Base-by-base conservation (phyloP, 2,888 invertebrate genomes). In the Nudaria mundana region DNA sequence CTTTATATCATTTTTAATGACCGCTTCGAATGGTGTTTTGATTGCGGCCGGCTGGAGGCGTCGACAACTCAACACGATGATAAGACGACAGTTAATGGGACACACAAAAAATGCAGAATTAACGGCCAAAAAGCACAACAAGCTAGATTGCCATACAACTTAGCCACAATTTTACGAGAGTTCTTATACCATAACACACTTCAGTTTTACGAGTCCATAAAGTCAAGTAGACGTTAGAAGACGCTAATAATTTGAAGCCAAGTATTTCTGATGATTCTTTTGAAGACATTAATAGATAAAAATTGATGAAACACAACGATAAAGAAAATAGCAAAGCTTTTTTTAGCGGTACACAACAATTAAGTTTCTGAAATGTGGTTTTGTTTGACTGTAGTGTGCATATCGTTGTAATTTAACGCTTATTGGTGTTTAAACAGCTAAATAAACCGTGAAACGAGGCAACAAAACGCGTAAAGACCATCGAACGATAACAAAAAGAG, bases 1-100 rank as follows among this genome's bases (percentile, higher is more conserved):
- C 67, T 87, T 87, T 87, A 88, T 88, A 83, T 83, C 82, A 85
- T 82, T 86, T 87, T 88, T 88, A 87, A 87, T 82, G 85, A 76
- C 75, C 75, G 60, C 66, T 61, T 72, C 79, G 80, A 85, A 87
- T 86, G 84, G 83, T 85, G 85, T 86, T 88, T 87, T 88, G 87
- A 88, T 88, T 86, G 83, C 85, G 75, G 80, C 68, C 63, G 82
- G 78, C 81, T 82, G 83, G 82, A 88, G 88, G 88, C 88, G 88
- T 87, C 87, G 87, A 88, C 88, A 88, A 84, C 80, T 85, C 85
- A 74, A 84, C 88, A 85, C 81, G 82, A 71, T 72, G 87, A 87
- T 87, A 87, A 88, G 77, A 72, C 67, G 81, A 83, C 83, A 80
- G 71, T 84, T 80, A 80, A 81, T 71, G 77, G 60, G 61, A 63